These are phyloP conservation scores for Limenitis camilla DNA, from an alignment of 2,888 invertebrate species.

Conservation along the genomic window DNA sequence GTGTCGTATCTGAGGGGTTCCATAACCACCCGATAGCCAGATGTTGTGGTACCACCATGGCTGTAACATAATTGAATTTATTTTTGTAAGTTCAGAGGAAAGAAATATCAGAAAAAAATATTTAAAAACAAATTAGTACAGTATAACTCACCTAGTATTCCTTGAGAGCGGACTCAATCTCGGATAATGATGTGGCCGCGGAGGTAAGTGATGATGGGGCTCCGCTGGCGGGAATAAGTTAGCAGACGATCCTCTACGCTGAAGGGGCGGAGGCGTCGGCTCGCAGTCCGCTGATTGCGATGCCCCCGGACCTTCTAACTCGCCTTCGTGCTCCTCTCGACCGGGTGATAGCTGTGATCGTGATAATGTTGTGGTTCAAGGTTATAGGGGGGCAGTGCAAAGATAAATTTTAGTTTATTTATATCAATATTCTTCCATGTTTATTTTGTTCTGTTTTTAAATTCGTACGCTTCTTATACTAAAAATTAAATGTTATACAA, in stretches of 20 bases:
- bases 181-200: conserved; percentile 75
- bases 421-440: too few species aligned
- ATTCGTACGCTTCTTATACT: too few species aligned
- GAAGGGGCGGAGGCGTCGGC: conserved; percentile 89
- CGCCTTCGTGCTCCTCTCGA: conserved; percentile 87
- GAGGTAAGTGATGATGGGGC: conserved; percentile 58
- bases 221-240: conserved; percentile 89
- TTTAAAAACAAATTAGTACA: too few species aligned
- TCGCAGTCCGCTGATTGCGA: conserved; percentile 95
- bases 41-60: conserved; percentile 61
- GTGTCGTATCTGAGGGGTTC: conserved; percentile 63
- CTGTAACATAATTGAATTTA: conserved; percentile 35
- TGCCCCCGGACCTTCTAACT: conserved; percentile 91
- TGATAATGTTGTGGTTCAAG: neutral
- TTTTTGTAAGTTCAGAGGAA: neutral
- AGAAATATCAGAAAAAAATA: too few species aligned
- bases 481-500: too few species aligned
- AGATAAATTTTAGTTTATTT: too few species aligned
- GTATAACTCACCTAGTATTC: conserved; percentile 61
- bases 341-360: conserved; percentile 84
- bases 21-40: conserved; percentile 70
- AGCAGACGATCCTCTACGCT: conserved; percentile 87
- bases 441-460: too few species aligned
- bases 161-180: conserved; percentile 88
- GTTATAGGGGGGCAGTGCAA: neutral